A percentile compares a stretch with the other conserved stretches of the same genome.
phyloP scores from a whole-genome alignment of 2,113 vertebrate genomes.

The Poicephalus meyeri region DNA sequence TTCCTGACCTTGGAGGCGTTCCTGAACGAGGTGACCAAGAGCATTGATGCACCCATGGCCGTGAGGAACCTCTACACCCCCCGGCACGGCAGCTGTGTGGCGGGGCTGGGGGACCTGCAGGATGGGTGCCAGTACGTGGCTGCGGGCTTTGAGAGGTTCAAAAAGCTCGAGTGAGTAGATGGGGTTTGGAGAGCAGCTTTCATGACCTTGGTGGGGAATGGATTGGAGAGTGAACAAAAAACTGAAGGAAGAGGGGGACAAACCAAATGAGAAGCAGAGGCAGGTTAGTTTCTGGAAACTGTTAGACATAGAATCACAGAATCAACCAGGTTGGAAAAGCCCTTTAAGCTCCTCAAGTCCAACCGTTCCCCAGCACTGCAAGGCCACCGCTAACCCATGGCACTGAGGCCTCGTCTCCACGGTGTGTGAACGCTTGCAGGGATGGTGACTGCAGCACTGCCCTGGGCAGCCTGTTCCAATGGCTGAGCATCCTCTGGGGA shows the following conservation, averaged over 20 bases:
- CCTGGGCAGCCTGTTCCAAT: neutral
- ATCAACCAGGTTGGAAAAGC: neutral
- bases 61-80: conserved; percentile 87
- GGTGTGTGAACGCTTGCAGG: neutral
- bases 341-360: neutral
- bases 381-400: neutral
- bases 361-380: neutral
- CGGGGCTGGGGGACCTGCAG: conserved; percentile 78
- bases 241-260: neutral
- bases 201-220: neutral
- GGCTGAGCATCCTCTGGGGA: neutral
- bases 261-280: neutral
- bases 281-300: neutral
- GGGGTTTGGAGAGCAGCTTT: neutral
- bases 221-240: neutral
- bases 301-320: neutral
- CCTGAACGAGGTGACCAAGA: conserved; percentile 85
- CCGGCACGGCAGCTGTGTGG: conserved; percentile 76
- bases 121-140: conserved; percentile 85
- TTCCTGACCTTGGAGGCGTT: conserved; percentile 85
- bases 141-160: conserved; percentile 86
- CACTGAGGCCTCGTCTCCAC: neutral
- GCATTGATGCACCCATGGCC: conserved; percentile 77
- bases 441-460: neutral
- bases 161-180: conserved; percentile 84